Conservation (phyloP, 2,888 invertebrate genomes). For the Napeogenes inachia region DNA sequence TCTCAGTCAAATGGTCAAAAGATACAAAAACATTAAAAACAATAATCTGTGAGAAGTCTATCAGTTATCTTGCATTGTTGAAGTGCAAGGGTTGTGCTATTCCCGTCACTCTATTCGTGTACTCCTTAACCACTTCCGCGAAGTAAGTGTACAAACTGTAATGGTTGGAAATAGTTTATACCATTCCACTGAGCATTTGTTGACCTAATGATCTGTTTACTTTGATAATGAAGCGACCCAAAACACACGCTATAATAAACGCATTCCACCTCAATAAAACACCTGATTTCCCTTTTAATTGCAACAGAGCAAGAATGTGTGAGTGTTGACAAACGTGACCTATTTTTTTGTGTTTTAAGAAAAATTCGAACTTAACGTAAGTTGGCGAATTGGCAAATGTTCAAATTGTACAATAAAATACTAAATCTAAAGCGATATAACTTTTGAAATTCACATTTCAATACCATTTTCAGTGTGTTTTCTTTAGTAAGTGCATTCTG, state of each 20-base stretch:
- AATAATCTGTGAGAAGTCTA: not conserved
- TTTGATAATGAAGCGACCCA: too few species aligned
- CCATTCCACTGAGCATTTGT: not conserved
- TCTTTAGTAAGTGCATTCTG: too few species aligned
- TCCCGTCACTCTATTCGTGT: not conserved
- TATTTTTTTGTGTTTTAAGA: constrained; percentile 36
- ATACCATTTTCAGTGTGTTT: too few species aligned
- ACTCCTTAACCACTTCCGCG: not conserved
- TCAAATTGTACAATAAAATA: constrained; percentile 44
- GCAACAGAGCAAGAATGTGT: constrained; percentile 19
- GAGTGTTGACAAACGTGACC: constrained; percentile 28
- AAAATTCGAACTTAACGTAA: constrained; percentile 19
- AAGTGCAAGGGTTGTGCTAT: not conserved
- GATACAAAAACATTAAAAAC: too few species aligned
- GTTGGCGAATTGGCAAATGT: constrained; percentile 40
- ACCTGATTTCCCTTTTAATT: not conserved
- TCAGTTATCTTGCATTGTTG: not conserved
- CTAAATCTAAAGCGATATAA: constrained; percentile 17
- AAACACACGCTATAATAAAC: too few species aligned
- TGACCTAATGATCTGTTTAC: too few species aligned
- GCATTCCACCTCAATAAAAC: not conserved
- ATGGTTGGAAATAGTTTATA: not conserved
- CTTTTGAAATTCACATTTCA: not conserved
- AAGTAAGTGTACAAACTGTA: not conserved
- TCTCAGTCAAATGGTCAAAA: not conserved